phyloP scores from a whole-genome alignment of 2,888 invertebrate genomes.

The Melanchra persicariae region DNA sequence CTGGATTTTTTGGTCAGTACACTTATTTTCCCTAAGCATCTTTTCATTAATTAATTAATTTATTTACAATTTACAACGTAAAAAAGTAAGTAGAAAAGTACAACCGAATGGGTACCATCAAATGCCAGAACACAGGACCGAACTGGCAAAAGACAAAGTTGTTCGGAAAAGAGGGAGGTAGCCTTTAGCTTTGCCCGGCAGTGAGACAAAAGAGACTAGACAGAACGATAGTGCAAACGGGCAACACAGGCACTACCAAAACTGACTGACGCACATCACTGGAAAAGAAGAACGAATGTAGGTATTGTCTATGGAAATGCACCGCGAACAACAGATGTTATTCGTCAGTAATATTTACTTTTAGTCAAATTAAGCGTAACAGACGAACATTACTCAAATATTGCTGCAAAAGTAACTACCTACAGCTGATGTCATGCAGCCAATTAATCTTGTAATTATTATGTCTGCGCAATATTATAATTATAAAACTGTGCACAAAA shows the following conservation, averaged over 20 bases:
- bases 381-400: background rate
- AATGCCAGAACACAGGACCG: too few relatives aligned
- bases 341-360: background rate
- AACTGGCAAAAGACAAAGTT: too few relatives aligned
- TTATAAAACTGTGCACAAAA: slow-evolving; percentile 9
- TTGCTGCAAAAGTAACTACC: background rate
- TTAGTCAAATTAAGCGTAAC: background rate
- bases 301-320: background rate
- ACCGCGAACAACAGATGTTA: background rate
- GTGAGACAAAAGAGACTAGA: too few relatives aligned
- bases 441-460: background rate
- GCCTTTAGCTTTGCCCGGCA: too few relatives aligned
- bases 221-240: too few relatives aligned
- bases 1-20: too few relatives aligned
- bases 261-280: background rate
- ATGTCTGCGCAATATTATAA: background rate
- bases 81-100: too few relatives aligned
- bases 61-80: too few relatives aligned
- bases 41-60: too few relatives aligned
- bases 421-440: slow-evolving; percentile 3
- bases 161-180: too few relatives aligned
- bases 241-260: background rate
- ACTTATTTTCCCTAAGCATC: too few relatives aligned
- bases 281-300: background rate
- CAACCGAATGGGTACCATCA: too few relatives aligned